A percentile compares a stretch with the other conserved stretches of the same genome.
Conservation (phyloP, 2,797 vertebrate genomes). For the Brotogeris chrysoptera region DNA sequence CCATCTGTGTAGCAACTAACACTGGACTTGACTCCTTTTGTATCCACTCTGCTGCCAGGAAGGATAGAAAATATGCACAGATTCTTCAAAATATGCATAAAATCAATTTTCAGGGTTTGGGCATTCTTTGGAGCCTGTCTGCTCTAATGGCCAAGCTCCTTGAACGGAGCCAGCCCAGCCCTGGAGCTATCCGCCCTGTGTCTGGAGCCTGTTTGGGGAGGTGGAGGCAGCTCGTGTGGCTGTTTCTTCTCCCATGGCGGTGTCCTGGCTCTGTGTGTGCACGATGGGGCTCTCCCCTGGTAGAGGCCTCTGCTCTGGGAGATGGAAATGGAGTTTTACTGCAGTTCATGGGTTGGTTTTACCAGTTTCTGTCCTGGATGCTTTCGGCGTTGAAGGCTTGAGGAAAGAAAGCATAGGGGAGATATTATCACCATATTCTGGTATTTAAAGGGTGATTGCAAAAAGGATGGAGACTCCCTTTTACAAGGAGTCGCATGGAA, state of each 20-base stretch:
- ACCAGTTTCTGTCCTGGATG: neutral
- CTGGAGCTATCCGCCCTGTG: neutral
- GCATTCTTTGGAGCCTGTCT: neutral
- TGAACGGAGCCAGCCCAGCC: neutral
- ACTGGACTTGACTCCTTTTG: neutral
- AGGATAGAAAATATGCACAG: conserved; percentile 2
- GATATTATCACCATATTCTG: neutral
- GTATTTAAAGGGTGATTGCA: neutral
- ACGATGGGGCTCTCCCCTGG: neutral
- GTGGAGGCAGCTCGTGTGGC: neutral
- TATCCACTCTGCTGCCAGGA: neutral
- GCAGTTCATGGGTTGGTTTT: fast-evolving
- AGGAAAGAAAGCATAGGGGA: neutral
- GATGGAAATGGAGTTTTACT: neutral
- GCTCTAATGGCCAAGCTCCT: neutral
- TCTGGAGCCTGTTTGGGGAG: neutral
- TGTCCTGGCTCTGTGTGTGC: neutral
- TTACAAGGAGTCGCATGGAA: neutral
- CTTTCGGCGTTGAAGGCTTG: neutral
- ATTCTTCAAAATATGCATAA: conserved; percentile 6
- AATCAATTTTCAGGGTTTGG: conserved; percentile 4
- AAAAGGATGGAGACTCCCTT: neutral
- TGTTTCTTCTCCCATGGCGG: neutral
- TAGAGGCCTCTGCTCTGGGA: neutral
- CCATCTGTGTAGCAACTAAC: neutral